Evolutionary conservation across 1,140 invertebrate genomes (phyloP), one percentile per base, ranked within the genome.

Genomic region (Megalopta genalis): DNA sequence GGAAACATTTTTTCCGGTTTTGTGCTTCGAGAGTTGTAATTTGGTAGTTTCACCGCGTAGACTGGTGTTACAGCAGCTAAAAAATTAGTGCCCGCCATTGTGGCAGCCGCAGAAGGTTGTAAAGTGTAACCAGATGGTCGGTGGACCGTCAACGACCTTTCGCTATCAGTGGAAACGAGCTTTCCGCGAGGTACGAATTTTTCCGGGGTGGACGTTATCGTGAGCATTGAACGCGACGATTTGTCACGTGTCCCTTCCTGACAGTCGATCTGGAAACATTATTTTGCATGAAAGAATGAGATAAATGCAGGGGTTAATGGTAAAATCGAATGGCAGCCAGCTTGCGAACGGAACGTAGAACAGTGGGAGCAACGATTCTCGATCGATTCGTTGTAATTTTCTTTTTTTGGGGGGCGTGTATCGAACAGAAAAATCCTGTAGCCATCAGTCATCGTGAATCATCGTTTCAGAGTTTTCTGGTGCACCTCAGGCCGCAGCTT

Each of bases 231-330:
- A 77, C 62, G 60, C 57, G 49, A 70, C 75, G 71, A 86, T 86
- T 86, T 87, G 82, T 87, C 72, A 86, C 69, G 72, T 80, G 57
- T 70, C 69, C 54, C 70, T 72, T 73, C 76, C 52, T 66, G 64
- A 74, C 73, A 64, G 70, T 25, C 71, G 73, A 46, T 72, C 80
- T 66, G 73, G 79, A 85, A 81, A 75, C 70, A 76, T 66, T 78
- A 85, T 87, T 87, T 87, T 81, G 85, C 85, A 87, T 74, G 27
- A 52, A 68, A 39, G 66, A 23, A 39, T 21, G 69, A 46, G 23
- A 16, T 52, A 16, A 68, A 42, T 27, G 42, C 4, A 27, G 52
- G 49, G 66, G 77, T 66, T 86, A 77, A 82, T 75, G 78, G 79
- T 65, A 75, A 84, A 83, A 85, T 81, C 81, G 82, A 82, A 80